Evolutionary conservation across 2,888 invertebrate genomes (phyloP), one percentile per base, ranked within the genome.

Genomic region (Zootermopsis nevadensis): DNA sequence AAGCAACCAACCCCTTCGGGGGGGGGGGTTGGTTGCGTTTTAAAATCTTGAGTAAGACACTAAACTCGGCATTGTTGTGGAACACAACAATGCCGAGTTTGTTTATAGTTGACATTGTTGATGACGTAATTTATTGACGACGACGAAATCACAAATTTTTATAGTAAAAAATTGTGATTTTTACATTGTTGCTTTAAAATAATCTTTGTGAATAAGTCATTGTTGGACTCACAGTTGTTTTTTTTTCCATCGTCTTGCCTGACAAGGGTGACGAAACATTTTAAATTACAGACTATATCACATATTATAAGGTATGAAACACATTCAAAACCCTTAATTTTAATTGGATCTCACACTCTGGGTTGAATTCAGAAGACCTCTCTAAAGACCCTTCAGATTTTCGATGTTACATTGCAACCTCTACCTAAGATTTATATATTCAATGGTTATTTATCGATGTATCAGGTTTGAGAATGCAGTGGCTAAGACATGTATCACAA

Each of bases 301-400:
- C 35, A 35, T 74, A 74, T 74, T 42, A n/a, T 74, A 60, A 60
- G 60, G 27, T 8, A n/a, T n/a, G 60, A n/a, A 74, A 38, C 74
- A 42, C 38, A 74, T 74, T 74, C 35, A 74, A 24, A 74, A 74
- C n/a, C 35, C 79, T 66, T 66, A 35, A 79, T 66, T 60, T 79
- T 79, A 79, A 79, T 79, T 79, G 79, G 79, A 79, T 79, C 79
- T 79, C 66, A 66, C 79, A 79, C 79, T 79, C 66, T n/a, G 66
- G 30, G 79, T 31, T 55, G 30, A 77, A 77, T 77, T 77, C 30
- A 30, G 53, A 3, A 77, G 60, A 79, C 66, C 60, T 79, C 66
- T 66, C 66, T 79, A 60, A 38, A 60, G n/a, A 35, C 27, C 19
- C 48, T 48, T 19, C 15, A 48, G 48, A 48, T 3, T 24, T 24